These are phyloP conservation scores for Stigmatopora argus DNA, from an alignment of 2,113 vertebrate species.

Conservation along the genomic window DNA sequence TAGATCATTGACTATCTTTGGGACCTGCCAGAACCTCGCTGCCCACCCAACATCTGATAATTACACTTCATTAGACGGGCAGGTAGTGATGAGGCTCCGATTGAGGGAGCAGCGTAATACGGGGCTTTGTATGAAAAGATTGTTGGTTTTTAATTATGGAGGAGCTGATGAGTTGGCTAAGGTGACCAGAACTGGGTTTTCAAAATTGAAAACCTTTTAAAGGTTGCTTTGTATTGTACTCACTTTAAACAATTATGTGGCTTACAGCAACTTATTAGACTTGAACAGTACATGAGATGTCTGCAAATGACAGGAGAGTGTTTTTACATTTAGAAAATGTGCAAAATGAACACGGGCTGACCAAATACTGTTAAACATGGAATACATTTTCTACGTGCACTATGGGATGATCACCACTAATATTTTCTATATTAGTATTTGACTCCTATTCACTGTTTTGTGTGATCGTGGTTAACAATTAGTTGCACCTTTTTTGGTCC, in stretches of 20 bases:
- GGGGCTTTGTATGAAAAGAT: constrained; percentile 17
- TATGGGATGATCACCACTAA: too few species aligned
- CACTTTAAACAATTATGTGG: not conserved
- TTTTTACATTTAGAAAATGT: not conserved
- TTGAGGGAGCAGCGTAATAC: not conserved
- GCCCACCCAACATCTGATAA: constrained; percentile 60
- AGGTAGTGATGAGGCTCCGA: constrained; percentile 48
- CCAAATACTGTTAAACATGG: too few species aligned
- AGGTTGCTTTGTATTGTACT: not conserved
- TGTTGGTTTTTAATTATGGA: constrained; percentile 35
- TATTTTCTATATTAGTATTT: too few species aligned
- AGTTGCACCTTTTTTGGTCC: too few species aligned
- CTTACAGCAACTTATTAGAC: not conserved
- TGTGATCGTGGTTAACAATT: too few species aligned
- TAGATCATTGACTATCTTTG: constrained; percentile 45
- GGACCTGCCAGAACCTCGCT: constrained; percentile 41
- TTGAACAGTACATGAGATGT: not conserved
- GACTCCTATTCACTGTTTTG: too few species aligned
- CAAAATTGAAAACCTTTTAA: not conserved
- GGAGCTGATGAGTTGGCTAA: constrained; percentile 8
- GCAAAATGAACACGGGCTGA: not conserved
- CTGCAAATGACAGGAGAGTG: not conserved
- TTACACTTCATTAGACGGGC: constrained; percentile 60
- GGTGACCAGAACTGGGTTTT: not conserved
- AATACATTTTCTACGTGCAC: too few species aligned